Conservation (phyloP, 2,113 vertebrate species). For the Apaloderma vittatum region DNA sequence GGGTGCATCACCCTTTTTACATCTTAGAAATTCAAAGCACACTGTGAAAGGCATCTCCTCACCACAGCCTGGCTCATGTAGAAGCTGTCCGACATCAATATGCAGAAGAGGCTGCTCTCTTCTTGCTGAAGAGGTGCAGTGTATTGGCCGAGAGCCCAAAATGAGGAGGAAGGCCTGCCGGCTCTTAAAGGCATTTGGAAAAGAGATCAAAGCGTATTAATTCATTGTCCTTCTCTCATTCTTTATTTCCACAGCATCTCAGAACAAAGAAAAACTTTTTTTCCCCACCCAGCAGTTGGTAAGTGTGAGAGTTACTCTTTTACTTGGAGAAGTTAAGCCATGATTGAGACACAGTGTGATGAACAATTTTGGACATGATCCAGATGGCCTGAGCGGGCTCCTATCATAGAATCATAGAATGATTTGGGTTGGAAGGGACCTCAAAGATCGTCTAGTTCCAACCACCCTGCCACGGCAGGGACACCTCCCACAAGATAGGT, state of each 20-base stretch:
- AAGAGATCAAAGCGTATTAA: not conserved
- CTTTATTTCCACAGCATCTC: not conserved
- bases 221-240: not conserved
- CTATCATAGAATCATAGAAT: too few species aligned
- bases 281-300: not conserved
- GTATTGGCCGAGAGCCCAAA: not conserved
- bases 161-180: not conserved
- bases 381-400: not conserved
- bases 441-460: too few species aligned
- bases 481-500: too few species aligned
- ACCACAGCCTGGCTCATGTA: not conserved
- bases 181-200: not conserved
- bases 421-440: too few species aligned
- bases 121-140: not conserved
- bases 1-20: rapidly evolving
- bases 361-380: not conserved
- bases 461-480: too few species aligned
- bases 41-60: rapidly evolving
- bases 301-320: not conserved
- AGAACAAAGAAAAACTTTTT: not conserved
- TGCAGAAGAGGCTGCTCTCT: not conserved
- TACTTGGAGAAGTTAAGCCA: not conserved
- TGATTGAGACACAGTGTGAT: rapidly evolving
- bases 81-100: not conserved
- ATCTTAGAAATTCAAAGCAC: not conserved